phyloP scores from a whole-genome alignment of 2,113 vertebrate species.

The Percina caprodes region DNA sequence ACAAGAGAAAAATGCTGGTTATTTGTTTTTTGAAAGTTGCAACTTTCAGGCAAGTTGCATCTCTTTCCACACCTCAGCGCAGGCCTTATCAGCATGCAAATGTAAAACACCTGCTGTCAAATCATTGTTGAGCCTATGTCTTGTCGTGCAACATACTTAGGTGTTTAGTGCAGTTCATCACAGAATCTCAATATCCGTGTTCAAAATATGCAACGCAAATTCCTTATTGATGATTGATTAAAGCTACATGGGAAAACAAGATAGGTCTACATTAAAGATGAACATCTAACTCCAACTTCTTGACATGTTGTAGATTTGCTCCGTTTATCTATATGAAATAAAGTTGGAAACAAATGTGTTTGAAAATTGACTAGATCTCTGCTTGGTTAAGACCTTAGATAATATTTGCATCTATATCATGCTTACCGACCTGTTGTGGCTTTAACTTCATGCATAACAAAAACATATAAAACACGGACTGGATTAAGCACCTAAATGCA shows the following conservation, averaged over 20 bases:
- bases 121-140: background rate
- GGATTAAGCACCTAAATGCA: too few relatives aligned
- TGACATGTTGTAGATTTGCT: too few relatives aligned
- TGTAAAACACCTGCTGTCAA: background rate
- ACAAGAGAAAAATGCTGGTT: background rate
- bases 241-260: background rate
- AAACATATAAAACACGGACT: too few relatives aligned
- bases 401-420: background rate
- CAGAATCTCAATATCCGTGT: background rate
- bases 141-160: background rate
- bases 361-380: background rate
- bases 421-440: background rate
- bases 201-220: background rate
- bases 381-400: background rate
- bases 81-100: background rate
- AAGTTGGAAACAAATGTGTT: too few relatives aligned
- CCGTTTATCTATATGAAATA: too few relatives aligned
- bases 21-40: background rate
- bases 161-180: background rate
- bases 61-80: background rate
- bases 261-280: too few relatives aligned
- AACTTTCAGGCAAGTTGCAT: background rate
- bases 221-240: background rate
- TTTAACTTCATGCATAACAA: background rate
- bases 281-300: too few relatives aligned